Evolutionary conservation across 2,888 invertebrate genomes (phyloP), one percentile per base, ranked within the genome.

Genomic region (Neoitamus cyanurus): DNA sequence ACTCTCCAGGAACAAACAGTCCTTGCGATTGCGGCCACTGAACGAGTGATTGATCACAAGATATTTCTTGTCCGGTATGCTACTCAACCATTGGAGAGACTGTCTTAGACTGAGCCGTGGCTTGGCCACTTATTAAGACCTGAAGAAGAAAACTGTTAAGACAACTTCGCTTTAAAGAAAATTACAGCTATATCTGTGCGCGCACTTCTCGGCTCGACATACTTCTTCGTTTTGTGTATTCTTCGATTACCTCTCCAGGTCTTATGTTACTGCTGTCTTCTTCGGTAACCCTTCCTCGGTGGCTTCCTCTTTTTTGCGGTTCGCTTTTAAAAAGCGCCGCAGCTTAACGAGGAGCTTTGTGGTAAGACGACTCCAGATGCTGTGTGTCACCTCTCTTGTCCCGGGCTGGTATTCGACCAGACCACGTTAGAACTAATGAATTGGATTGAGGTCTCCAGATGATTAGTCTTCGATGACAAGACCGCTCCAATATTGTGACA

Each of bases 121-220:
- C 69, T 69, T 69, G 68, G 68, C 69, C 82, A 82, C 69, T 82
- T 82, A 82, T 82, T 82, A 69, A 82, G 68, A 69, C 82, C 82
- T 28, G 82, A 36, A 1, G 82, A 82, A 69, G 82, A 82, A 82
- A 69, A 82, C 82, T 82, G 82, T 82, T 82, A 82, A 82, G 69
- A 82, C 82, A 82, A 82, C 82, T 82, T 30, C 20, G 69, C 42
- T 69, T 37, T 69, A 82, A 37, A 82, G 69, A 69, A 82, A 82
- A 82, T 82, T 82, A 82, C 82, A 82, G 82, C 82, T 82, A 82
- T 82, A 82, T 82, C 82, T 82, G 82, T 36, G 82, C 82, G 82
- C 82, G 82, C 82, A 82, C 82, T 82, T 82, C 82, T 82, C 37
- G 37, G 82, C 69, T 69, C 82, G 82, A 82, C 82, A 69, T 69